Evolutionary conservation across 2,888 invertebrate species (phyloP).

Genomic region (Trichacis sp.): DNA sequence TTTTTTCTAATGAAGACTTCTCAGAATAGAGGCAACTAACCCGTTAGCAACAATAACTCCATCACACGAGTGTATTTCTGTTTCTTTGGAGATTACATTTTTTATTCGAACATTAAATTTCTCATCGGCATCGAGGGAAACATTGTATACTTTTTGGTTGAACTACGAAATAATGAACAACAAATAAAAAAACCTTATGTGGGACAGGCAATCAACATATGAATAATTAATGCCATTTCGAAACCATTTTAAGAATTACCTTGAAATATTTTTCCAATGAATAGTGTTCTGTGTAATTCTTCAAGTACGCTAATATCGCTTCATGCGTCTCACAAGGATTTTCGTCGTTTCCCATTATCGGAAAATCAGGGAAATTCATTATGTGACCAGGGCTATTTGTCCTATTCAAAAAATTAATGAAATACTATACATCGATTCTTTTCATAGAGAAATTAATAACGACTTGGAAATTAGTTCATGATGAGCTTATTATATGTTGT

Average conservation of each 20-base stretch:
- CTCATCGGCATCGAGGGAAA: slow-evolving; percentile 61
- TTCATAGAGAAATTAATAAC: too few species aligned
- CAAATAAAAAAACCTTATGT: too few species aligned
- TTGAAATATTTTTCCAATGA: slow-evolving; percentile 74
- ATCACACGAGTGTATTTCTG: slow-evolving; percentile 72
- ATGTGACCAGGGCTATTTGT: slow-evolving; percentile 86
- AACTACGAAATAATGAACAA: too few species aligned
- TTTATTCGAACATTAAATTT: slow-evolving; percentile 71
- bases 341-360: slow-evolving; percentile 70
- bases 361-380: slow-evolving; percentile 82
- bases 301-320: slow-evolving; percentile 76
- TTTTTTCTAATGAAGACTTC: too few species aligned
- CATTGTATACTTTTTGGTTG: slow-evolving; percentile 69
- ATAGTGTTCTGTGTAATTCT: slow-evolving; percentile 74
- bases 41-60: slow-evolving; percentile 78
- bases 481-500: too few species aligned
- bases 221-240: too few species aligned
- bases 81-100: slow-evolving; percentile 68
- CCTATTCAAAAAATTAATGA: too few species aligned
- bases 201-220: too few species aligned
- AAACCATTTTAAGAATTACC: slow-evolving; percentile 71
- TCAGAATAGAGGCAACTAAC: too few species aligned
- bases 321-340: slow-evolving; percentile 77
- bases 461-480: too few species aligned
- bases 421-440: too few species aligned